phyloP scores from a whole-genome alignment of 1,140 invertebrate genomes.

The Anoplolepis gracilipes region DNA sequence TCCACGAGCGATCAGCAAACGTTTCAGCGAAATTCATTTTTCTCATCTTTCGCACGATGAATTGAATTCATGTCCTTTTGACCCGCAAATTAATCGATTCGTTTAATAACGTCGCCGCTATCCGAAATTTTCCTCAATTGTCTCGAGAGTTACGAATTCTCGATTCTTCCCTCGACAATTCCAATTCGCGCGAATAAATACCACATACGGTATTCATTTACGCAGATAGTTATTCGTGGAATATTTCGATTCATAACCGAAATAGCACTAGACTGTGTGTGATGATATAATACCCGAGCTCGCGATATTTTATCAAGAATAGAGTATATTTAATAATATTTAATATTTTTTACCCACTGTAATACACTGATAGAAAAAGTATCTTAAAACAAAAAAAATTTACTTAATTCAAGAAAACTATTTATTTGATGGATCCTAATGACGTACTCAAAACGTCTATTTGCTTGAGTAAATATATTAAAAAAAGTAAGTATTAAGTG shows the following conservation, averaged over 20 bases:
- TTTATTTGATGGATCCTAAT: too few relatives aligned
- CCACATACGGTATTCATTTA: background rate
- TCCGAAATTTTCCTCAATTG: background rate
- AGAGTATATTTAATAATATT: slow-evolving; percentile 20
- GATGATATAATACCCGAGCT: background rate
- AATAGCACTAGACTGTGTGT: background rate
- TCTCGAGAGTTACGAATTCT: background rate
- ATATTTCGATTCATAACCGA: slow-evolving; percentile 5
- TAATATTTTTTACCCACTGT: too few relatives aligned
- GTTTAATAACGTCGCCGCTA: slow-evolving; percentile 2
- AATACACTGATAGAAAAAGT: too few relatives aligned
- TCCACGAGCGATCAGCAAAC: slow-evolving; percentile 7
- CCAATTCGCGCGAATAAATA: slow-evolving; percentile 25
- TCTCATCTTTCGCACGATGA: slow-evolving; percentile 34
- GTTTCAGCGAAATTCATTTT: slow-evolving; percentile 43
- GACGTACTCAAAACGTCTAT: too few relatives aligned
- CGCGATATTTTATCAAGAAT: slow-evolving; percentile 56
- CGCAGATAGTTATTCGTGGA: slow-evolving; percentile 7
- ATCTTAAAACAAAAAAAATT: too few relatives aligned
- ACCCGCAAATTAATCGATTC: slow-evolving; percentile 50
- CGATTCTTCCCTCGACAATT: slow-evolving; percentile 38
- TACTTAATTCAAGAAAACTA: too few relatives aligned
- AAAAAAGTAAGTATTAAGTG: too few relatives aligned
- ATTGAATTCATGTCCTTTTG: slow-evolving; percentile 42
- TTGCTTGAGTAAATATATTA: too few relatives aligned